Percentiles rank a stretch among this genome's conserved stretches.
Evolutionary conservation across 2,888 invertebrate genomes (phyloP).

Genomic region (Mythimna loreyi): DNA sequence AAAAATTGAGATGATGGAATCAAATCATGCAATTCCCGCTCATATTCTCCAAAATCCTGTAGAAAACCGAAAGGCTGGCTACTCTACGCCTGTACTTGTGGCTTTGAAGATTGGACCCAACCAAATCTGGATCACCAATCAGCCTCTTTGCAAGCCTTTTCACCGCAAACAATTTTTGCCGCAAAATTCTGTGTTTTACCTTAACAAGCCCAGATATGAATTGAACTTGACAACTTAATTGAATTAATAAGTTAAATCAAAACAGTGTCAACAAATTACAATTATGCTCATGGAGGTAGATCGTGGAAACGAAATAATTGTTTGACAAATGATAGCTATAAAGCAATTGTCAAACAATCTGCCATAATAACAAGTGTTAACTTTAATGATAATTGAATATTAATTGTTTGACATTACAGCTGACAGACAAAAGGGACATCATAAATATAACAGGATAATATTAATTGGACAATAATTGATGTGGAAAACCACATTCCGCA

Average conservation of each 20-base stretch:
- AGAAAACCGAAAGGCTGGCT: too few relatives aligned
- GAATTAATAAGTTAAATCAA: slow-evolving; percentile 38
- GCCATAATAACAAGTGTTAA: slow-evolving; percentile 32
- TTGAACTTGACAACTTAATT: slow-evolving; percentile 21
- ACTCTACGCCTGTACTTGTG: too few relatives aligned
- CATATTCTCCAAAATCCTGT: too few relatives aligned
- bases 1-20: too few relatives aligned
- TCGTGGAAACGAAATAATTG: slow-evolving; percentile 44
- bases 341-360: slow-evolving; percentile 41
- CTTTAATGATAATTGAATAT: slow-evolving; percentile 35
- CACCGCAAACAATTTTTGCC: too few relatives aligned
- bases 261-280: slow-evolving; percentile 34
- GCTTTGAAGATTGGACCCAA: too few relatives aligned
- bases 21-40: too few relatives aligned
- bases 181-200: neutral
- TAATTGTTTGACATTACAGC: slow-evolving; percentile 35
- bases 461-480: slow-evolving; percentile 7
- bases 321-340: slow-evolving; percentile 42
- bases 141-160: too few relatives aligned
- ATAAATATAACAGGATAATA: slow-evolving; percentile 1
- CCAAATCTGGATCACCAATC: too few relatives aligned
- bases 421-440: slow-evolving; percentile 32
- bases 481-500: neutral
- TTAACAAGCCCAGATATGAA: neutral
- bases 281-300: slow-evolving; percentile 32